Base-by-base conservation (phyloP, 2,113 vertebrate species). In the Crotalus tigris region DNA sequence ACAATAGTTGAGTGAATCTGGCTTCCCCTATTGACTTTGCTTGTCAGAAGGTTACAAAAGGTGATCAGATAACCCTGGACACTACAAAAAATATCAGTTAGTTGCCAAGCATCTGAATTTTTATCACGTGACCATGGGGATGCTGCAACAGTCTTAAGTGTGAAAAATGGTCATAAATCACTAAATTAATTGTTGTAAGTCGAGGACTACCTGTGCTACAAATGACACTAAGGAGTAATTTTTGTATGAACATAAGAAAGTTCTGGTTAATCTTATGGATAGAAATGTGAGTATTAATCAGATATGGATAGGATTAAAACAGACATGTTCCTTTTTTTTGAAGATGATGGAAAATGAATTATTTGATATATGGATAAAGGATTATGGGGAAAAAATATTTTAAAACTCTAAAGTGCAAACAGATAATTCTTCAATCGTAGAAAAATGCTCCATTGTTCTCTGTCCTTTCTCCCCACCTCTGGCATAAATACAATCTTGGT, bases 251-350 rank as follows among this genome's bases (percentile, higher is more conserved):
- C n/a, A n/a, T 0, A 10, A 92, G 57, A 92, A 92, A 87, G 91
- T 64, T 88, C 19, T 53, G 64, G 51, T 85, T 92, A 75, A 58
- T 26, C 29, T 75, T 89, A 21, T 89, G 54, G 44, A 85, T 51
- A 55, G 54, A 93, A 89, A n/a, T 13, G 29, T 23, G 3, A 15
- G 12, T 21, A 54, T n/a, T 0, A 58, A 87, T 64, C 0, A 4
- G 15, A 58, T 55, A 88, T 23, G 17, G 49, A 54, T 29, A 15
- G 29, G 85, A 29, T 1, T 0, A 90, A 39, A 90, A 86, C 57
- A 81, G 0, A 13, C 23, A 0, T 0, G 0, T 12, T 15, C 51
- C 19, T 91, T 23, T 1, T 91, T 9, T 53, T 33, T 0, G 26
- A 51, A 51, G 26, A 51, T 61, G 24, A 15, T n/a, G 29, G 54